Conservation (phyloP, 2,797 vertebrate species). For the Crocodylus rhombifer region DNA sequence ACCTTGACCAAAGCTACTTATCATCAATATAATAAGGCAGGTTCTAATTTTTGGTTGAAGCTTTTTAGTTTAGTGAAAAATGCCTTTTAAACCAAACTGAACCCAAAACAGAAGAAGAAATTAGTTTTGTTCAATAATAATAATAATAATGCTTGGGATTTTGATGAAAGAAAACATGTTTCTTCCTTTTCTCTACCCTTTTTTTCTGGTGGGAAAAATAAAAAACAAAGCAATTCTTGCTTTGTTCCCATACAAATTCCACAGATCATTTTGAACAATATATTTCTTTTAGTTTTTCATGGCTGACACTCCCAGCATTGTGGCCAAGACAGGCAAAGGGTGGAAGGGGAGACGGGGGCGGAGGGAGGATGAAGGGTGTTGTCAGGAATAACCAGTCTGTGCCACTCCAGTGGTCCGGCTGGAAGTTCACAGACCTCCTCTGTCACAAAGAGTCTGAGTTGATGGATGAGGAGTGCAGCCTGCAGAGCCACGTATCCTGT, state of each 20-base stretch:
- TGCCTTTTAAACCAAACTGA: background rate
- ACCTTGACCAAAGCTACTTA: background rate
- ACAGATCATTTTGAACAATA: background rate
- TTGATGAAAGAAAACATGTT: background rate
- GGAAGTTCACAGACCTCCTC: accelerated
- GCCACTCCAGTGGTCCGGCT: too few species aligned
- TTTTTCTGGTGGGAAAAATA: background rate
- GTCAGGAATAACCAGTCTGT: too few species aligned
- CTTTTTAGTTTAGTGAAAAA: background rate
- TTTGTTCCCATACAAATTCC: background rate
- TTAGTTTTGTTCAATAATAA: background rate
- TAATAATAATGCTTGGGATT: background rate
- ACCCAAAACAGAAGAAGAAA: too few species aligned
- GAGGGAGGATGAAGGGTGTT: background rate
- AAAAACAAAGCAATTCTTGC: background rate
- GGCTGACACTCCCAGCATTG: background rate
- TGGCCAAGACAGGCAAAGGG: background rate
- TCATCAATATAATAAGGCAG: background rate
- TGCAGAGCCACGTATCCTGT: background rate
- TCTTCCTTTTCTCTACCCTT: background rate
- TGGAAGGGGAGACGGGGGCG: background rate
- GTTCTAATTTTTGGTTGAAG: background rate
- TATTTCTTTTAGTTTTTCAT: background rate
- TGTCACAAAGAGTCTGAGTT: background rate
- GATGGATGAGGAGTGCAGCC: background rate